Conservation (phyloP, 2,888 invertebrate species). For the Alitta virens region DNA sequence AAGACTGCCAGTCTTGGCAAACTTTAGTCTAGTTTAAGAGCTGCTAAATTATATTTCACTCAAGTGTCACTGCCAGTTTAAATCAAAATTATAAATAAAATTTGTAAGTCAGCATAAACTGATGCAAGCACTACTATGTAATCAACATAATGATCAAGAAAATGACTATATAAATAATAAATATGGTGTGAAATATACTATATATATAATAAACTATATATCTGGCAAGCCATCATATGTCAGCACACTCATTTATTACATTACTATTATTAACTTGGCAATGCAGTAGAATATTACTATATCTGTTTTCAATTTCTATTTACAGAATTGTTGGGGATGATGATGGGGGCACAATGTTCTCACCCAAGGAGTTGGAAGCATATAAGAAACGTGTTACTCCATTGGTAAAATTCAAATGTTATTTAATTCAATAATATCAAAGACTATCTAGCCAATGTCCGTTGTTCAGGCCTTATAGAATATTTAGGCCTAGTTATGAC, state of each 20-base stretch:
- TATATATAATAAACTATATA: too few species aligned
- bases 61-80: not conserved
- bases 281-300: too few species aligned
- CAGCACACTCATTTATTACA: too few species aligned
- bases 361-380: slow-evolving; percentile 25
- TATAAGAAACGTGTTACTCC: slow-evolving; percentile 25
- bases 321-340: slow-evolving; percentile 28
- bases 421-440: not conserved
- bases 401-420: slow-evolving; percentile 5
- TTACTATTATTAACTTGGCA: too few species aligned
- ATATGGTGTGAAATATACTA: too few species aligned
- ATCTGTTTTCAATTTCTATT: not conserved
- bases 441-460: too few species aligned
- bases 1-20: slow-evolving; percentile 2
- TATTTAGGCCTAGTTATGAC: not conserved
- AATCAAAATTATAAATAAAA: not conserved
- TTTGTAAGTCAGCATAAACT: too few species aligned
- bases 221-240: too few species aligned
- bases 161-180: too few species aligned
- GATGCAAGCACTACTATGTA: too few species aligned
- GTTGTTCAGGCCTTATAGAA: too few species aligned
- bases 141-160: too few species aligned
- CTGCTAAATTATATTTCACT: not conserved
- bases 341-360: slow-evolving; percentile 25
- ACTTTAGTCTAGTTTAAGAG: not conserved